Percentiles rank a stretch among this genome's conserved stretches.
Evolutionary conservation across 2,113 vertebrate species (phyloP).

Genomic region (Coregonus clupeaformis): DNA sequence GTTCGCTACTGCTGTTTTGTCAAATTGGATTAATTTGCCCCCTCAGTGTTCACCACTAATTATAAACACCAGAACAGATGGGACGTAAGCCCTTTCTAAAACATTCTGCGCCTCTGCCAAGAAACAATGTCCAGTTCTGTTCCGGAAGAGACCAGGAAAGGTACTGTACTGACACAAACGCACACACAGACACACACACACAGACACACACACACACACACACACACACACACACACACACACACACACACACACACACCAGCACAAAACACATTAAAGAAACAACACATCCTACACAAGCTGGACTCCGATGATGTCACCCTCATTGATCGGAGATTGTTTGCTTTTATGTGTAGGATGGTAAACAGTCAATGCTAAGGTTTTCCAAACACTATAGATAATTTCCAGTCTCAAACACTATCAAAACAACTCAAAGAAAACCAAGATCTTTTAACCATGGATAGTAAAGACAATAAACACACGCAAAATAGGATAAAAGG

Average conservation of each 20-base stretch:
- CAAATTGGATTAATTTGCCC: constrained; percentile 58
- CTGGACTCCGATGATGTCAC: neutral
- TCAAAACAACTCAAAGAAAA: neutral
- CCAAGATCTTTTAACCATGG: neutral
- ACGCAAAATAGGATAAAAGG: constrained; percentile 26
- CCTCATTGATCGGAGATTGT: neutral
- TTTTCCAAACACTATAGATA: neutral
- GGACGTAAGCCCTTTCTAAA: constrained; percentile 50
- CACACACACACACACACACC: neutral
- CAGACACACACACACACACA: neutral
- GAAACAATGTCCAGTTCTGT: constrained; percentile 39
- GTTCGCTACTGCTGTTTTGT: constrained; percentile 55
- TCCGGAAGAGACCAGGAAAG: constrained; percentile 17
- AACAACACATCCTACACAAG: no score
- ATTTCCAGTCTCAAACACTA: constrained; percentile 19
- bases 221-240: neutral
- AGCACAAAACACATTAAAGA: neutral
- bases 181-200: neutral
- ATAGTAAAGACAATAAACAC: constrained; percentile 11
- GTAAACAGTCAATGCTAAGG: neutral
- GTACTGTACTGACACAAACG: neutral
- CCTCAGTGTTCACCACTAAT: constrained; percentile 58
- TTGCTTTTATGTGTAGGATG: constrained; percentile 21
- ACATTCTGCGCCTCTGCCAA: constrained; percentile 42
- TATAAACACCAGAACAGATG: constrained; percentile 64